Conservation (phyloP, 2,797 vertebrate species). For the Cygnus olor region DNA sequence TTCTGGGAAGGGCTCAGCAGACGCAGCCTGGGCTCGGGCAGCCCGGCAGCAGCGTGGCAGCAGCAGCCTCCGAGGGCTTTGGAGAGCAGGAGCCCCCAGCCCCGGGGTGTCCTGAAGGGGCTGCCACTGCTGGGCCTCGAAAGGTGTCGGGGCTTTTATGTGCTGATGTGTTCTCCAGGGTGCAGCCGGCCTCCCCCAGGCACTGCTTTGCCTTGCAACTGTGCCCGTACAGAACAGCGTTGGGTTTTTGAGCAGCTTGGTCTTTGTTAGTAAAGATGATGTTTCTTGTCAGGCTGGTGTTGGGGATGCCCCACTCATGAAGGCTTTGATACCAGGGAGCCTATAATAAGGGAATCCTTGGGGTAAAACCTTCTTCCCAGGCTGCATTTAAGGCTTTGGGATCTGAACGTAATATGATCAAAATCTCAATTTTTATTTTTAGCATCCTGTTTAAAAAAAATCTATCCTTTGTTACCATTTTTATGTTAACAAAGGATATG, state of each 20-base stretch:
- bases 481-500: too few relatives aligned
- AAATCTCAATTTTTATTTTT: not conserved
- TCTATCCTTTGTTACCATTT: not conserved
- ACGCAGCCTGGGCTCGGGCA: not conserved
- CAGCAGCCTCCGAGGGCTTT: not conserved
- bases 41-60: too few relatives aligned
- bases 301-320: not conserved
- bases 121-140: not conserved
- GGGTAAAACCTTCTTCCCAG: not conserved
- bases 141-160: not conserved
- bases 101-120: not conserved
- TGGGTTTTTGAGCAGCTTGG: not conserved
- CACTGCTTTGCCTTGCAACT: not conserved
- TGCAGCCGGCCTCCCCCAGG: not conserved
- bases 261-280: not conserved
- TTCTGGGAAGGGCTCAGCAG: not conserved
- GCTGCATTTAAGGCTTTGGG: not conserved
- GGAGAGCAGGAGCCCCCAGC: not conserved
- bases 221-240: accelerated
- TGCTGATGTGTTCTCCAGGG: not conserved
- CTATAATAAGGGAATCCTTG: not conserved
- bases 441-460: not conserved
- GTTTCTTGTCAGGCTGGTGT: not conserved
- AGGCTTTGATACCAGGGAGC: not conserved
- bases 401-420: not conserved